A percentile compares a stretch with the other conserved stretches of the same genome.
These are phyloP conservation scores for Aquatica leii DNA, from an alignment of 2,888 invertebrate genomes.

Conservation along the genomic window DNA sequence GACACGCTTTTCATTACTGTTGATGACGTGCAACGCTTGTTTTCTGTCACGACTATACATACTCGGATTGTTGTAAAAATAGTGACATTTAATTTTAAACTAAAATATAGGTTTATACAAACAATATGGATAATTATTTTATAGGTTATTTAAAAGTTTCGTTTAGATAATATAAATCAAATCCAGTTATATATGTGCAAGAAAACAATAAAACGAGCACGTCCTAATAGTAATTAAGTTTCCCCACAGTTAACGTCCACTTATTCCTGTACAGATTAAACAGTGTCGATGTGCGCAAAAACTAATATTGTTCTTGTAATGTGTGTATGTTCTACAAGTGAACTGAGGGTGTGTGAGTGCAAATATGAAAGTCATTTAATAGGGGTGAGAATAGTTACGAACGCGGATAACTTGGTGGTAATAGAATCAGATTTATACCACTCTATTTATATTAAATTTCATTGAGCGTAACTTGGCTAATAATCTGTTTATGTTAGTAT, in stretches of 20 bases:
- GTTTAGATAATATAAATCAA: no score
- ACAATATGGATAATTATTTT: no score
- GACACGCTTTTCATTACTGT: no score
- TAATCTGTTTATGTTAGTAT: no score
- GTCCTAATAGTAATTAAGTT: conserved; percentile 14
- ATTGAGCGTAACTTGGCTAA: no score
- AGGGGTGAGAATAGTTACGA: conserved; percentile 41
- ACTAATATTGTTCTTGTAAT: conserved; percentile 39
- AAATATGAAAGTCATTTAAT: conserved; percentile 42
- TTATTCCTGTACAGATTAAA: conserved; percentile 33
- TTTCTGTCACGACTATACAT: no score
- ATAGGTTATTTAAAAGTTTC: no score
- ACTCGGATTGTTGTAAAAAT: no score
- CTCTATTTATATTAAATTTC: background rate
- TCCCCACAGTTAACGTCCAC: conserved; percentile 23
- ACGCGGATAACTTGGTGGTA: conserved; percentile 9
- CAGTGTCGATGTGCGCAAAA: conserved; percentile 35
- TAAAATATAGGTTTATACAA: no score
- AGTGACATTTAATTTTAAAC: no score
- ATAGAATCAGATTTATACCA: conserved; percentile 6
- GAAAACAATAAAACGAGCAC: background rate
- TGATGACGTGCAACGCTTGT: no score
- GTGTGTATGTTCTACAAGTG: conserved; percentile 37
- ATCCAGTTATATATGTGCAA: background rate
- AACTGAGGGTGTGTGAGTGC: conserved; percentile 39